Evolutionary conservation across 2,888 invertebrate genomes (phyloP), one percentile per base, ranked within the genome.

Genomic region (Tribolium freemani): DNA sequence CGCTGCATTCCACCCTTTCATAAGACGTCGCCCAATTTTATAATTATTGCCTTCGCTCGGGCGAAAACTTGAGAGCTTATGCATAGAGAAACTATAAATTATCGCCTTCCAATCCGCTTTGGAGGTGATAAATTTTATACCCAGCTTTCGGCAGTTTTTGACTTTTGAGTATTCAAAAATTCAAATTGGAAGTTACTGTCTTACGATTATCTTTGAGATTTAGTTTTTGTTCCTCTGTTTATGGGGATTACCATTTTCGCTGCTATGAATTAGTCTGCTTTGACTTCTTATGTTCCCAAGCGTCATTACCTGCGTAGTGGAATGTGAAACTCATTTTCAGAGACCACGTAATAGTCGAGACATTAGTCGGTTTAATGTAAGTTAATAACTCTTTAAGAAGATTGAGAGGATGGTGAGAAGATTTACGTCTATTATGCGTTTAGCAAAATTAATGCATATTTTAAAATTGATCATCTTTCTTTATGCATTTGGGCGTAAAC

Each of bases 41-140:
- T 63, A 63, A 63, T 63, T 63, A 63, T 63, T 51, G 63, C 63
- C 20, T 63, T 63, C 63, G 50, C 31, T 63, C 63, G 50, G 21
- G 63, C 63, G 63, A 48, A 44, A 63, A 63, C 63, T 63, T 63
- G 50, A 48, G 30, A 63, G 50, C 63, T 63, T 63, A 63, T 51
- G 50, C 63, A 63, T 51, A 63, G 60, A 30, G 63, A 31, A 50
- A 63, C 63, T 50, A 63, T 63, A 63, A 63, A 63, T 63, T 63
- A 61, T 26, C 63, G 21, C 31, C 30, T 63, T 16, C 50, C 50
- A 13, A 63, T 63, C 63, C 50, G 31, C 50, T 63, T 63, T 51
- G 8, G 3, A 26, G 9, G 60, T 38, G 38, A 38, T 38, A 3
- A 38, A 38, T 38, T 38, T 38, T 38, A 38, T 38, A n/a, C 31